These are phyloP conservation scores for Himalopsyche tibetana DNA, from an alignment of 2,888 invertebrate species.

Conservation along the genomic window DNA sequence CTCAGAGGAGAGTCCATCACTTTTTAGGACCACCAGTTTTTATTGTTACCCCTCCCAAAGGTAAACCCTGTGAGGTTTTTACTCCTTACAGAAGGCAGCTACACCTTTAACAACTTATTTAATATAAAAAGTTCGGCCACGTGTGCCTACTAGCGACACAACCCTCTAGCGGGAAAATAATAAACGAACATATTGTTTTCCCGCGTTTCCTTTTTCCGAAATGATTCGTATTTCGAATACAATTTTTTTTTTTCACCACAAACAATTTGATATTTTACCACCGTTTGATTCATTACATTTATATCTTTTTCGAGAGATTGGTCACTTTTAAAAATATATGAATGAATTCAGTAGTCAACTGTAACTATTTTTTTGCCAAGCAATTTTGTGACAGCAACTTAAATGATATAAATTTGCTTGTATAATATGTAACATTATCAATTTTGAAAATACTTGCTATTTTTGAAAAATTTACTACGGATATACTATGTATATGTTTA, in stretches of 20 bases:
- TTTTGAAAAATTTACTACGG: too few relatives aligned
- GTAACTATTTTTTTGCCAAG: too few relatives aligned
- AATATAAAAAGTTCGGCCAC: constrained; percentile 43
- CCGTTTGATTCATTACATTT: too few relatives aligned
- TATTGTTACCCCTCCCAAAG: constrained; percentile 37
- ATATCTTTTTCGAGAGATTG: too few relatives aligned
- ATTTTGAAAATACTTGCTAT: too few relatives aligned
- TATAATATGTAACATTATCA: too few relatives aligned
- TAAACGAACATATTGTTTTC: constrained; percentile 6
- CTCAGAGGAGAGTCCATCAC: constrained; percentile 31
- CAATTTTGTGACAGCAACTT: too few relatives aligned
- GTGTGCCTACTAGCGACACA: constrained; percentile 20
- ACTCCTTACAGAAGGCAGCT: constrained; percentile 11
- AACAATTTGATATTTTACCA: too few relatives aligned
- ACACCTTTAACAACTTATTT: constrained; percentile 43
- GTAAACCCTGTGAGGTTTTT: constrained; percentile 37
- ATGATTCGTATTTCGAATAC: background rate
- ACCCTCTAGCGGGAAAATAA: constrained; percentile 24
- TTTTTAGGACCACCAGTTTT: constrained; percentile 38
- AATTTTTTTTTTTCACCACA: background rate
- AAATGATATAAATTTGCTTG: too few relatives aligned
- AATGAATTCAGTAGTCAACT: too few relatives aligned
- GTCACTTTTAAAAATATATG: too few relatives aligned
- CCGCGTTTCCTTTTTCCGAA: background rate
- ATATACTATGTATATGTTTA: too few relatives aligned